These are phyloP conservation scores for Carlito syrichta DNA, from an alignment of 2,113 vertebrate species.

Conservation along the genomic window DNA sequence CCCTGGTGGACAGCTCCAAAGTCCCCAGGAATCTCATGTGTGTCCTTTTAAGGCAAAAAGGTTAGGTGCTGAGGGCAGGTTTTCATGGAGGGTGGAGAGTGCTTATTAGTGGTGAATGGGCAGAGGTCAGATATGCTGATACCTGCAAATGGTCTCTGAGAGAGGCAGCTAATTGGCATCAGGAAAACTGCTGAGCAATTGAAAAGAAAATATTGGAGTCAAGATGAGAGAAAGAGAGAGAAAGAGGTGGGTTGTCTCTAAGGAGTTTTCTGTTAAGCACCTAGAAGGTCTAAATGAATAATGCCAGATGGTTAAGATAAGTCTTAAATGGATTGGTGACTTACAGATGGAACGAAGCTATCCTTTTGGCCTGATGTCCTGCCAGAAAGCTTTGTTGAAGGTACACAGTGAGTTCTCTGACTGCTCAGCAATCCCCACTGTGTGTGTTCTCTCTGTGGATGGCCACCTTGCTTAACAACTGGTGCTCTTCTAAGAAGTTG, in stretches of 20 bases:
- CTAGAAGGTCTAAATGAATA: conserved; percentile 53
- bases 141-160: conserved; percentile 44
- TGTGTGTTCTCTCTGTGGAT: neutral
- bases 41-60: too few species aligned
- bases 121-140: conserved; percentile 8
- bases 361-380: conserved; percentile 39
- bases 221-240: conserved; percentile 5
- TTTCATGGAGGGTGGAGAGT: neutral
- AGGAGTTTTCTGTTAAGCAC: conserved; percentile 30
- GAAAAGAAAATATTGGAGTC: neutral
- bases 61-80: too few species aligned
- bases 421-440: accelerated
- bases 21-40: neutral
- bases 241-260: neutral
- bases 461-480: neutral
- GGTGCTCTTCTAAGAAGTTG: neutral
- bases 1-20: neutral
- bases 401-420: neutral
- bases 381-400: neutral
- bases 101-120: conserved; percentile 34
- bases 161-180: conserved; percentile 46
- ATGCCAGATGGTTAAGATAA: neutral
- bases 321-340: conserved; percentile 46
- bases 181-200: conserved; percentile 44
- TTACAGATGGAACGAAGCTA: conserved; percentile 41